Evolutionary conservation across 2,888 invertebrate species (phyloP), one percentile per base, ranked within the genome.

Genomic region (Zygothrica quintamaculata): DNA sequence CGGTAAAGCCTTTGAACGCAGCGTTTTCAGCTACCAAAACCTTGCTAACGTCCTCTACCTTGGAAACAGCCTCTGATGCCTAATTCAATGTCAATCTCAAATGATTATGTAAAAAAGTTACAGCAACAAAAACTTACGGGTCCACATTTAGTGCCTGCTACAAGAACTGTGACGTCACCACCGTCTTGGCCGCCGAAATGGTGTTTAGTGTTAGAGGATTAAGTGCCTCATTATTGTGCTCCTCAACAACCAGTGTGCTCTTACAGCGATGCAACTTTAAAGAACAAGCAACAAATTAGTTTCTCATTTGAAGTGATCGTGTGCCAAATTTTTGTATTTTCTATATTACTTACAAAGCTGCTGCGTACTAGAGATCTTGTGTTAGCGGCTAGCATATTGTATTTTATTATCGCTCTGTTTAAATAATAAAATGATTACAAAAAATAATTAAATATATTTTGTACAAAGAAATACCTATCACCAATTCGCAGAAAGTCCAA

Each of bases 161-260:
- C 96, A 9, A 99, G 92, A 50, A 98, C 96, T 9, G 97, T 95
- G 34, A 99, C 93, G 88, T 98, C 98, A 57, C 96, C 97, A 36
- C 98, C 98, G 68, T 96, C 86, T 95, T 95, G 0, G 99, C 99
- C 53, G 99, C 99, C 61, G 96, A 95, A 71, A 99, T 92, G 0
- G 98, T 94, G 92, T 98, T 98, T 88, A 96, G 94, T 0, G 99
- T 99, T 25, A 97, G 94, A 1, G 98, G 94, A 22, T 94, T 93
- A 12, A 99, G 90, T 5, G 92, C 93, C 84, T 96, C 96, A 92
- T 99, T 97, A 89, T 97, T 96, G 90, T 99, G 99, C 91, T 99
- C 99, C 0, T 98, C 99, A 76, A 99, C 93, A 0, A 99, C 96
- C 78, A 99, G 92, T 1, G 99, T 98, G 89, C 98, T 98, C 90